Evolutionary conservation across 2,113 vertebrate genomes (phyloP).

Genomic region (Bettongia penicillata): DNA sequence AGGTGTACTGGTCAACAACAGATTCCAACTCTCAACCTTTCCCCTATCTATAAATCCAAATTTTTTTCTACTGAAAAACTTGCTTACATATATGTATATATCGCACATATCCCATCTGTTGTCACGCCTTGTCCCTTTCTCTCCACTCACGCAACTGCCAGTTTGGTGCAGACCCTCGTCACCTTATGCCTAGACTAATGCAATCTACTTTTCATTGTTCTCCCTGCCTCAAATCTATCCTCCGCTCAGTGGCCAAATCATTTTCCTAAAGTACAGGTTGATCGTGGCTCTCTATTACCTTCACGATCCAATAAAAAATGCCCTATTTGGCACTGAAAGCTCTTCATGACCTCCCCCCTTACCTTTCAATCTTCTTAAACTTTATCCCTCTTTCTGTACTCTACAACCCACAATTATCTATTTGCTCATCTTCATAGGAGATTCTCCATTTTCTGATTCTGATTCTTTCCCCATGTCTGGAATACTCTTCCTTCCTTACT

Average conservation of each 20-base stretch:
- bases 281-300: background rate
- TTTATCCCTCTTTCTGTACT: background rate
- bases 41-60: too few species aligned
- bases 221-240: background rate
- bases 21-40: too few species aligned
- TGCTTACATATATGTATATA: too few species aligned
- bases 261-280: background rate
- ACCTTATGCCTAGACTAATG: too few species aligned
- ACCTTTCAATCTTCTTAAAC: background rate
- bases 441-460: background rate
- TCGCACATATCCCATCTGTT: too few species aligned
- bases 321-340: background rate
- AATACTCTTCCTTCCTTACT: background rate
- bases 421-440: background rate
- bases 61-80: too few species aligned
- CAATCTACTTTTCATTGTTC: background rate
- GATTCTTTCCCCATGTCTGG: background rate
- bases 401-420: background rate
- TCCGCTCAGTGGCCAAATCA: background rate
- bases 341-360: background rate
- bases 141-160: background rate
- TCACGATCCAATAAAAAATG: background rate
- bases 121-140: too few species aligned
- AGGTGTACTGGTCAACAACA: too few species aligned
- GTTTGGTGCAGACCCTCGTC: background rate